These are phyloP conservation scores for Leptinotarsa undecemlineata DNA, from an alignment of 1,140 invertebrate genomes.

Conservation along the genomic window DNA sequence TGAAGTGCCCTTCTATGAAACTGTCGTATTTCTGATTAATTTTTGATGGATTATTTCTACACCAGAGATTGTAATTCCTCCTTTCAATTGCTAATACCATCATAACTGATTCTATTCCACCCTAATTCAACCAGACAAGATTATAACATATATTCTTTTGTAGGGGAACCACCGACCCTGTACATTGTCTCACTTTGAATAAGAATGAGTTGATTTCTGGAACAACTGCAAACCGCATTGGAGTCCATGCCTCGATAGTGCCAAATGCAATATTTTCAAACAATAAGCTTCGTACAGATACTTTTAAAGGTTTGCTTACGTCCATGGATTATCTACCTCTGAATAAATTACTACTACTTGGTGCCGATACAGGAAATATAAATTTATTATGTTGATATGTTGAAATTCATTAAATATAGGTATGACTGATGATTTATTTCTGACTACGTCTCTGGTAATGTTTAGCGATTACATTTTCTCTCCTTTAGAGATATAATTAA, in stretches of 20 bases:
- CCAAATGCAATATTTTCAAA: slow-evolving; percentile 76
- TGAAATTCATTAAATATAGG: background rate
- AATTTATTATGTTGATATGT: slow-evolving; percentile 75
- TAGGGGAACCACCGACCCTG: slow-evolving; percentile 85
- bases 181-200: slow-evolving; percentile 80
- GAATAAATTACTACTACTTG: slow-evolving; percentile 84
- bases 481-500: too few relatives aligned
- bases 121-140: background rate
- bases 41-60: too few relatives aligned
- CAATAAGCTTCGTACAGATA: slow-evolving; percentile 84
- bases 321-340: slow-evolving; percentile 85
- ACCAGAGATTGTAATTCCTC: too few relatives aligned
- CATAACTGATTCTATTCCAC: background rate
- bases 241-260: slow-evolving; percentile 80
- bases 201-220: slow-evolving; percentile 78
- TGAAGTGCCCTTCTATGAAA: too few relatives aligned
- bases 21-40: too few relatives aligned
- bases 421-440: background rate
- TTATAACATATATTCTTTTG: background rate
- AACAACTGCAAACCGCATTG: slow-evolving; percentile 87
- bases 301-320: slow-evolving; percentile 89
- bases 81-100: too few relatives aligned
- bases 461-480: too few relatives aligned
- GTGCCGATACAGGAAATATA: slow-evolving; percentile 88
- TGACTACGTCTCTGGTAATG: too few relatives aligned